Conservation (phyloP, 2,888 invertebrate species). For the Lasioglossum calceatum region DNA sequence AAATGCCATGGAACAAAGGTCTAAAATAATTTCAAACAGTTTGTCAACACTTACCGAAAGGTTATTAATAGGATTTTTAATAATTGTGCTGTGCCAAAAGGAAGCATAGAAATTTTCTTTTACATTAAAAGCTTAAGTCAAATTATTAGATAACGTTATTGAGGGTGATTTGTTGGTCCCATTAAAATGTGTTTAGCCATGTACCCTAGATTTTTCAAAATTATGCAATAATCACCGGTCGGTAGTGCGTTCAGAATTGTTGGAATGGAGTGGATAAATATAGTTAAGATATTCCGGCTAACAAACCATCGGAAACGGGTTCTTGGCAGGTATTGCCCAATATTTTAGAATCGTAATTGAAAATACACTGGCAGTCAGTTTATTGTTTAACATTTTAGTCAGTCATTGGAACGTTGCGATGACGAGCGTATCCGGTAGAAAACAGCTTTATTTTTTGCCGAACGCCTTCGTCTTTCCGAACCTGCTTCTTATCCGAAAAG, state of each 20-base stretch:
- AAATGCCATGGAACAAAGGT: background rate
- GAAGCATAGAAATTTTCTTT: too few relatives aligned
- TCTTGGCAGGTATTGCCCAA: background rate
- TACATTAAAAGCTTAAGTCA: too few relatives aligned
- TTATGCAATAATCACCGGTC: too few relatives aligned
- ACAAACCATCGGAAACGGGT: background rate
- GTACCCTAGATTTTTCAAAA: too few relatives aligned
- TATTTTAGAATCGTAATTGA: background rate
- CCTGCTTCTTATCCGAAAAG: constrained; percentile 29
- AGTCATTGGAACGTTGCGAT: background rate
- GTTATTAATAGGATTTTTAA: too few relatives aligned
- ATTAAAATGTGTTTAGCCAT: too few relatives aligned
- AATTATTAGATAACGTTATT: too few relatives aligned
- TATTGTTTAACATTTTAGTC: background rate
- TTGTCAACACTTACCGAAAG: background rate
- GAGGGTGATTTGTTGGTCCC: too few relatives aligned
- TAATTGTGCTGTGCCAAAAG: too few relatives aligned
- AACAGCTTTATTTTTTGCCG: constrained; percentile 2
- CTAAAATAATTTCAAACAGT: background rate
- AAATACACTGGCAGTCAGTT: background rate
- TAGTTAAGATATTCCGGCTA: background rate
- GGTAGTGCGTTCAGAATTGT: background rate
- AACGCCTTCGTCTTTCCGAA: constrained; percentile 13
- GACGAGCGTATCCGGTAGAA: background rate
- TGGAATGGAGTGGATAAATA: background rate